Evolutionary conservation across 2,113 vertebrate species (phyloP), one percentile per base, ranked within the genome.

Genomic region (Hippopotamus amphibius): DNA sequence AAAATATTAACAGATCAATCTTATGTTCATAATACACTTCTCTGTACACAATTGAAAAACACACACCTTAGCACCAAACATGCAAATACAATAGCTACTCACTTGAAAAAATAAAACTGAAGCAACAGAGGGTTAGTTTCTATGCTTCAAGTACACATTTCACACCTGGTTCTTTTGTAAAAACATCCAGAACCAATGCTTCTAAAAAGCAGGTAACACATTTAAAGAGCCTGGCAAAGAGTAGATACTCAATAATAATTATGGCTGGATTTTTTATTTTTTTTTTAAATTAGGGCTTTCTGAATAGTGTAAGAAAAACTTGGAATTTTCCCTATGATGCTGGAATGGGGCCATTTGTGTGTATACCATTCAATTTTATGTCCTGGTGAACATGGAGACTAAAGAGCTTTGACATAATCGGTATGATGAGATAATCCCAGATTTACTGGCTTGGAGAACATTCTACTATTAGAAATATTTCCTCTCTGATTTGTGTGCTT

Each of bases 391-490:
- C 98, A 98, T 84, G 97, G 97, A 96, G 95, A 97, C 97, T 98
- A 98, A 98, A 98, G 97, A 98, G 98, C 98, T 99, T 98, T 98
- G 98, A 98, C 98, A 98, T 98, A 98, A 99, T 98, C 98, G 91
- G 96, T 98, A 95, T 68, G 16, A 98, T 89, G 97, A 98, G 98
- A 98, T 99, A 98, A 98, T 98, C 98, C 98, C 96, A 98, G 98
- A 98, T 99, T 98, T 98, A 97, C 91, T 97, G 97, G 98, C 96
- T 98, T 98, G 97, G 95, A 97, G 97, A 98, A 98, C 98, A 98
- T 98, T 98, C 95, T 93, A 97, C 96, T 90, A 96, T 98, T 97
- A 98, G 98, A 98, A 98, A 97, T 98, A 95, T 89, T 98, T 98
- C 97, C 98, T 96, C 97, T 97, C 82, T 93, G 95, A 97, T 96